Percentiles rank a stretch among this genome's conserved stretches.
phyloP scores from a whole-genome alignment of 2,797 vertebrate genomes.

The Rhyacichthys aspro region DNA sequence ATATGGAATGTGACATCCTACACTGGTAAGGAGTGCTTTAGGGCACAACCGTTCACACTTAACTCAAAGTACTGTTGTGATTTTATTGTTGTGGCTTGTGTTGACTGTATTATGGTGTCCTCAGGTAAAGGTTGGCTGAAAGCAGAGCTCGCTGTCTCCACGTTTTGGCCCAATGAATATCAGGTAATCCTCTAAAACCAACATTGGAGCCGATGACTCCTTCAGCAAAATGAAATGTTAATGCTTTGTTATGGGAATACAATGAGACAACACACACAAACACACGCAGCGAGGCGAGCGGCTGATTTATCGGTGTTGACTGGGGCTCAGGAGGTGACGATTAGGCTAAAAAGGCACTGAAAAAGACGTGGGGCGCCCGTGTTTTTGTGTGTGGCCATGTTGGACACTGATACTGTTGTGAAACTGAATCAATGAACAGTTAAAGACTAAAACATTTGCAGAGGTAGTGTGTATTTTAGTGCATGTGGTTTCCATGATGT shows the following conservation, averaged over 20 bases:
- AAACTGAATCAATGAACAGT: conserved; percentile 27
- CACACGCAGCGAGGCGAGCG: conserved; percentile 52
- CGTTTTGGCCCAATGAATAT: conserved; percentile 99
- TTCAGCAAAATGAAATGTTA: not conserved
- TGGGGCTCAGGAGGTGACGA: conserved; percentile 70
- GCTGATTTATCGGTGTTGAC: conserved; percentile 75
- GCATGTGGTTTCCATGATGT: not conserved
- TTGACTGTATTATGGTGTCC: conserved; percentile 18
- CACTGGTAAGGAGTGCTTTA: conserved; percentile 86
- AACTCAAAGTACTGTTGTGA: not conserved
- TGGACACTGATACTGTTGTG: conserved; percentile 15
- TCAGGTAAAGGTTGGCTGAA: conserved; percentile 92
- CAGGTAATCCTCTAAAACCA: conserved; percentile 82
- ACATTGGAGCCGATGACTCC: not conserved
- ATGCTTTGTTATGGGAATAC: conserved; percentile 23
- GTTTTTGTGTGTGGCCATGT: conserved; percentile 1
- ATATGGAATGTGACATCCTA: conserved; percentile 96
- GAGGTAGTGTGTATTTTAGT: not conserved
- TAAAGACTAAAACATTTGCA: not conserved
- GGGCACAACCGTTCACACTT: conserved; percentile 75
- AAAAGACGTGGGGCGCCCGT: not conserved
- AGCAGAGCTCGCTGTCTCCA: conserved; percentile 96
- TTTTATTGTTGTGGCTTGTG: not conserved
- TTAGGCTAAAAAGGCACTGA: conserved; percentile 51
- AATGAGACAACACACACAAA: conserved; percentile 10